Percentiles rank a stretch among this genome's conserved stretches.
Conservation (phyloP, 1,140 invertebrate species). For the Cardiocondyla obscurior region DNA sequence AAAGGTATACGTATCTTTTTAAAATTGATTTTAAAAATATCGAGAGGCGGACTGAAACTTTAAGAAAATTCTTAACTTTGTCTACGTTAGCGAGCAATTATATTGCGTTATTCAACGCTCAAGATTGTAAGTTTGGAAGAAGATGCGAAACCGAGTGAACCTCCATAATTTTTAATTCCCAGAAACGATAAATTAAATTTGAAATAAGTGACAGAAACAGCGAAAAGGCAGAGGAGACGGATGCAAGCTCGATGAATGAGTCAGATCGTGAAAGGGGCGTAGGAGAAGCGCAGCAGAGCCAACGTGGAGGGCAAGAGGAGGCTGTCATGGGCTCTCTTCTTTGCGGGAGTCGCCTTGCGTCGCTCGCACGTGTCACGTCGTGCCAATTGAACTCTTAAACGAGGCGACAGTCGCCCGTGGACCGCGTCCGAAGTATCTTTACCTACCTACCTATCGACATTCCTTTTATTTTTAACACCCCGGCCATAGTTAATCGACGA, state of each 20-base stretch:
- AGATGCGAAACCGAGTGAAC: background rate
- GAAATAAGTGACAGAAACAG: background rate
- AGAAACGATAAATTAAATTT: constrained; percentile 60
- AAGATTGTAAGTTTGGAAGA: too few relatives aligned
- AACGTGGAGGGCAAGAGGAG: constrained; percentile 9
- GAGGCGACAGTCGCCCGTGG: constrained; percentile 8
- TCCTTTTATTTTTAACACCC: background rate
- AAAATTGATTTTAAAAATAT: background rate
- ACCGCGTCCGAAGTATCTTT: background rate
- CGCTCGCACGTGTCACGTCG: constrained; percentile 58
- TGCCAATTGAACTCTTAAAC: constrained; percentile 57
- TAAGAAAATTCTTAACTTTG: background rate
- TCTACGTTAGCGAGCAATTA: too few relatives aligned
- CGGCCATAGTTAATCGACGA: background rate
- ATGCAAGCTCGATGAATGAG: constrained; percentile 27
- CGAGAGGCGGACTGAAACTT: background rate
- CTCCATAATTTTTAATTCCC: background rate
- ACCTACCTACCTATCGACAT: background rate
- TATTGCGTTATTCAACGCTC: too few relatives aligned
- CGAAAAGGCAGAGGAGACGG: constrained; percentile 17
- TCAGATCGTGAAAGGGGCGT: constrained; percentile 45
- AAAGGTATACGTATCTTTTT: background rate
- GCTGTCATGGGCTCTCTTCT: constrained; percentile 37
- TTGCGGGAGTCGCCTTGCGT: constrained; percentile 66
- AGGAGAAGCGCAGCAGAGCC: background rate